These are phyloP conservation scores for Spisula subtruncata DNA, from an alignment of 2,888 invertebrate species.

Conservation along the genomic window DNA sequence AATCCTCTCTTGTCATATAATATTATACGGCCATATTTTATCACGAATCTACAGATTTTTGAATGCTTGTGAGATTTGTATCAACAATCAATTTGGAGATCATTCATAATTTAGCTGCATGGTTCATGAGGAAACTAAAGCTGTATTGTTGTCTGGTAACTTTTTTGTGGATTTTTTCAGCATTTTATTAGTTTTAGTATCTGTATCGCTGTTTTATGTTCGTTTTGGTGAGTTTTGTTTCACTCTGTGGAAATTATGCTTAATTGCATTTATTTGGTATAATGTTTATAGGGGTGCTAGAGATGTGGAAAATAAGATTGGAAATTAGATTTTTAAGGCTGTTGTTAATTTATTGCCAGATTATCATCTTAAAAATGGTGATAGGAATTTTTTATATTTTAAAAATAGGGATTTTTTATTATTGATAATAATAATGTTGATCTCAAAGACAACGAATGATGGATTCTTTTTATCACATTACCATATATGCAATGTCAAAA, in stretches of 20 bases:
- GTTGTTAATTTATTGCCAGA: too few species aligned
- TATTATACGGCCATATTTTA: not conserved
- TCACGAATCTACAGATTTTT: constrained; percentile 20
- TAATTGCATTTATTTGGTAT: not conserved
- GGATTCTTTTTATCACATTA: too few species aligned
- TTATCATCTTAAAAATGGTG: too few species aligned
- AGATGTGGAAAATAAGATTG: not conserved
- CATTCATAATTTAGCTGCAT: constrained; percentile 20
- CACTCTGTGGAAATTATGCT: not conserved
- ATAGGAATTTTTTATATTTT: too few species aligned
- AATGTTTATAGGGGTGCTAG: not conserved
- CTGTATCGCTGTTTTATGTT: not conserved
- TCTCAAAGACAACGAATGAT: too few species aligned
- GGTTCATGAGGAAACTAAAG: not conserved
- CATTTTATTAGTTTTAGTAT: not conserved
- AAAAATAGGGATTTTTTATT: too few species aligned
- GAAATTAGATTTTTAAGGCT: not conserved
- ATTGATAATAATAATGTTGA: too few species aligned
- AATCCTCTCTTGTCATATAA: not conserved
- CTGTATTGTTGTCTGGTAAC: not conserved
- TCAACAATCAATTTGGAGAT: constrained; percentile 5
- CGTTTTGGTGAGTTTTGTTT: constrained; percentile 14
- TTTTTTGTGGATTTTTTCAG: not conserved
- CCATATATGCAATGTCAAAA: too few species aligned
- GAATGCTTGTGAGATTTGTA: constrained; percentile 1